Percentiles rank a stretch among this genome's conserved stretches.
These are phyloP conservation scores for Fundulus diaphanus DNA, from an alignment of 2,797 vertebrate genomes.

Conservation along the genomic window DNA sequence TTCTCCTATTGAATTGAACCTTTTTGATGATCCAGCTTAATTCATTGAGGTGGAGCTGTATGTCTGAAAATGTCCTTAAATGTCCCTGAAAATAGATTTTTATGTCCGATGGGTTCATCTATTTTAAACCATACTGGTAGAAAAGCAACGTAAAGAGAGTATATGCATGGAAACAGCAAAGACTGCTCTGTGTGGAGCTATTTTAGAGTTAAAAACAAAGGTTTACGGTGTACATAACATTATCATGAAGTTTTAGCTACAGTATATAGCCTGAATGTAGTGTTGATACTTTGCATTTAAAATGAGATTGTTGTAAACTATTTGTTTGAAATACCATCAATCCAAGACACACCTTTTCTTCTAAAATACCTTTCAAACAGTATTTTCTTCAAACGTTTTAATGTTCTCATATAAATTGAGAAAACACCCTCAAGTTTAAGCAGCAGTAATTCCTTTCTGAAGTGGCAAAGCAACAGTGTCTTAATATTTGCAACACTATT, in stretches of 20 bases:
- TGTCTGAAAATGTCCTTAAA: neutral
- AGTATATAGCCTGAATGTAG: constrained; percentile 78
- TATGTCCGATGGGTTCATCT: neutral
- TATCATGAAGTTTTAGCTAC: constrained; percentile 36
- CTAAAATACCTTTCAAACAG: constrained; percentile 28
- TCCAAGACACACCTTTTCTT: constrained; percentile 32
- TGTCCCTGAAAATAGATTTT: neutral
- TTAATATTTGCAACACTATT: constrained; percentile 8
- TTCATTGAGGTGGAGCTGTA: neutral
- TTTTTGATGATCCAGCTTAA: neutral
- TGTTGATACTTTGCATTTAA: constrained; percentile 65
- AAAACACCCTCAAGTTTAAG: constrained; percentile 11
- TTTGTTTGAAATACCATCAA: constrained; percentile 18
- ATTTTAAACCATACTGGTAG: neutral
- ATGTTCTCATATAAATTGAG: neutral
- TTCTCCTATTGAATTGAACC: too few relatives aligned
- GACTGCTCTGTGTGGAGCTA: neutral
- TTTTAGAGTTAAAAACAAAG: constrained; percentile 15
- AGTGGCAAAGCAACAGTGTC: constrained; percentile 18
- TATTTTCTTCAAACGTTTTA: constrained; percentile 26
- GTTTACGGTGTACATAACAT: constrained; percentile 46
- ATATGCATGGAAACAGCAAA: neutral
- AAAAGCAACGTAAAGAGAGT: neutral
- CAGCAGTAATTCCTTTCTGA: constrained; percentile 19
- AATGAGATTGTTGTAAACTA: constrained; percentile 22